Evolutionary conservation across 2,888 invertebrate species (phyloP), one percentile per base, ranked within the genome.

Genomic region (Hyposoter dolosus): DNA sequence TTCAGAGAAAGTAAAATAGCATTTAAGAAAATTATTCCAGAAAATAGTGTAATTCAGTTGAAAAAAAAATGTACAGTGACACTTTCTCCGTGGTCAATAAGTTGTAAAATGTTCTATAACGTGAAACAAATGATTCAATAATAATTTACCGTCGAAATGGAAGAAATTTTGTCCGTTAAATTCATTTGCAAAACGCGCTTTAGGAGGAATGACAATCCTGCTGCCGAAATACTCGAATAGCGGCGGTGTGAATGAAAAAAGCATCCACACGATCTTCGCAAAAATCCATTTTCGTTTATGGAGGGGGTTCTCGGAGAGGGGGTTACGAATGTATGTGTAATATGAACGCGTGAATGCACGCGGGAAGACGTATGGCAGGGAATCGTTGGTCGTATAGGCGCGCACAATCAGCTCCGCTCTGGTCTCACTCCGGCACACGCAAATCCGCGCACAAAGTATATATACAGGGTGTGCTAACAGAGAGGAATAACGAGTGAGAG

Each of bases 331-430:
- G 83, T 80, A 66, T 53, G 81, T 77, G 53, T 74, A 81, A 77
- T 68, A 75, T 71, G 72, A 40, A 86, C 77, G 72, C 83, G 68
- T 66, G 63, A 86, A 81, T 77, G 68, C 74, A 83, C 77, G 82
- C 68, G 82, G 69, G 74, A 80, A 77, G 82, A 85, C 81, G 85
- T 81, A 80, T 83, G 72, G 78, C 56, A 63, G 80, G 66, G 86
- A 68, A 68, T 81, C 74, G 81, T 68, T 77, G 81, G 68, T 75
- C 81, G 74, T 86, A 78, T 82, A 82, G 82, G 68, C 81, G 78
- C 74, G 82, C 78, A 86, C 83, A 86, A 86, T 86, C 86, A 83
- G 86, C 81, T 83, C 53, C 66, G 68, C 80, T 75, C 53, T 65
- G 74, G 81, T 83, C 72, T 68, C 82, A 75, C 75, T 75, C 60